Evolutionary conservation across 1,140 invertebrate species (phyloP).

Genomic region (Saxidomus purpurata): DNA sequence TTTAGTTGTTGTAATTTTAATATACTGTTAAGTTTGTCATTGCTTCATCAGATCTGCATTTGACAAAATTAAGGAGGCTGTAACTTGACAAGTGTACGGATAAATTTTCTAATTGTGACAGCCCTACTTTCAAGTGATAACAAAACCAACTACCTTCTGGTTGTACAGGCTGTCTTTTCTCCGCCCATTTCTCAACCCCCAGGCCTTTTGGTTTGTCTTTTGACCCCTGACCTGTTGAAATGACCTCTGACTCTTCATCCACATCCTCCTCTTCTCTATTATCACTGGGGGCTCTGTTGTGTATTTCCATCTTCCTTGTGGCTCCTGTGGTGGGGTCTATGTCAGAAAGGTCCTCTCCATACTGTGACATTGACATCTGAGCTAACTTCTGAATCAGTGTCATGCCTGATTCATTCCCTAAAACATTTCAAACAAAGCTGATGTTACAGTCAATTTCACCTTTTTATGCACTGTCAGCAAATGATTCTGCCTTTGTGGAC

Average conservation of each 20-base stretch:
- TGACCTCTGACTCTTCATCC: slow-evolving; percentile 12
- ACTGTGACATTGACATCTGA: slow-evolving; percentile 75
- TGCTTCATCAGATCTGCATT: too few species aligned
- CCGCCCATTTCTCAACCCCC: not conserved
- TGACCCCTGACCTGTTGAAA: not conserved
- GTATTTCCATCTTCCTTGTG: slow-evolving; percentile 11
- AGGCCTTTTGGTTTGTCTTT: not conserved
- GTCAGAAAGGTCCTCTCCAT: slow-evolving; percentile 73
- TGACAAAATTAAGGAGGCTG: too few species aligned
- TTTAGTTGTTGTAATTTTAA: too few species aligned
- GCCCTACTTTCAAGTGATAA: too few species aligned
- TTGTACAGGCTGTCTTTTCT: not conserved
- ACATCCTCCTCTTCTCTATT: not conserved
- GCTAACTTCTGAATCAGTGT: slow-evolving; percentile 82
- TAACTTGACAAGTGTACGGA: too few species aligned
- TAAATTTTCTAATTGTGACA: too few species aligned
- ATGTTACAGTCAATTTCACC: too few species aligned
- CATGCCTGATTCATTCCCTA: not conserved
- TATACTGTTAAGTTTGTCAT: too few species aligned
- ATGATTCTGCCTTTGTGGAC: too few species aligned
- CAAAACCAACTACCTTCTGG: not conserved
- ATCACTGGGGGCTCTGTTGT: not conserved
- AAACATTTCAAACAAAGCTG: not conserved
- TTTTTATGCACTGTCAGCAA: too few species aligned
- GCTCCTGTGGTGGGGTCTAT: slow-evolving; percentile 84